phyloP scores from a whole-genome alignment of 2,113 vertebrate species.

The Montifringilla adamsi region DNA sequence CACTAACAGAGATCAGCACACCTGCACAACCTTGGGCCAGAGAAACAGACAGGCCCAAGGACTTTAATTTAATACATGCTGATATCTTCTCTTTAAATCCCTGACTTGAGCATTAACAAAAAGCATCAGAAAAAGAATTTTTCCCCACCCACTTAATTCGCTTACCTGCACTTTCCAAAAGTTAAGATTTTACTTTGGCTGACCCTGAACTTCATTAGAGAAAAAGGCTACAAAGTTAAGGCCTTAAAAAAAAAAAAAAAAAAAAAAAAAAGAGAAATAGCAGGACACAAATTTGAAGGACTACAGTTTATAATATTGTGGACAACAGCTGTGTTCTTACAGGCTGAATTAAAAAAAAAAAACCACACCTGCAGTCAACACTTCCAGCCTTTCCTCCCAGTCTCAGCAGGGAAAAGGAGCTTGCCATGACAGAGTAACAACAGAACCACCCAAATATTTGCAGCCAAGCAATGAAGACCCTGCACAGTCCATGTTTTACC shows the following conservation, averaged over 20 bases:
- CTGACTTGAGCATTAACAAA: too few species aligned
- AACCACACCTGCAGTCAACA: background rate
- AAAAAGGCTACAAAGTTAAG: background rate
- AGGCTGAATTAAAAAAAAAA: background rate
- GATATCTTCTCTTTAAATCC: background rate
- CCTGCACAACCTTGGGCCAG: background rate
- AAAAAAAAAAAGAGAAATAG: background rate
- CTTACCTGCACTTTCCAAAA: background rate
- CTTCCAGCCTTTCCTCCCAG: background rate
- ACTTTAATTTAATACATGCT: background rate
- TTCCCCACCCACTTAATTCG: background rate
- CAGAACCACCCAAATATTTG: background rate
- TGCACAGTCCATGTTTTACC: fast-evolving
- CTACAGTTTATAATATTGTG: background rate
- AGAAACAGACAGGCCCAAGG: background rate
- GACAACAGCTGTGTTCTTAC: background rate
- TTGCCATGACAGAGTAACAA: background rate
- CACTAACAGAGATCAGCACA: background rate
- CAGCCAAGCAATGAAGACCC: background rate
- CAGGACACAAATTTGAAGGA: background rate
- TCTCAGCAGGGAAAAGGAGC: background rate
- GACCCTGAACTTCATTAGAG: background rate
- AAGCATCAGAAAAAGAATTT: background rate
- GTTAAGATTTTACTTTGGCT: background rate
- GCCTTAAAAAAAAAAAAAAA: background rate